Evolutionary conservation across 2,888 invertebrate species (phyloP), one percentile per base, ranked within the genome.

Genomic region (Lathronympha strigana): DNA sequence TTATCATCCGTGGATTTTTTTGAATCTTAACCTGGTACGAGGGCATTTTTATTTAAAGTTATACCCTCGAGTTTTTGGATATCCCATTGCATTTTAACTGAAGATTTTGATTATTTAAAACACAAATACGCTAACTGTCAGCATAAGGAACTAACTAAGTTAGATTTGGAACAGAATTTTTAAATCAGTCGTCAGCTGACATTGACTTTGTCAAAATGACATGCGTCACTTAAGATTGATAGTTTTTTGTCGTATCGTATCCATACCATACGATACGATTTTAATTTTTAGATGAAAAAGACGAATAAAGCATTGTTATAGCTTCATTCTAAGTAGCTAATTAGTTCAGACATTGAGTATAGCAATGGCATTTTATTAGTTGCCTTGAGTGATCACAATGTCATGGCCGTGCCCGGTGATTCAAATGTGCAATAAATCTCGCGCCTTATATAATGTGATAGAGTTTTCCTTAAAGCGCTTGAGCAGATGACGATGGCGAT

Each of bases 161-260:
- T n/a, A n/a, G n/a, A 47, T 47, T 47, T 47, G 58, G 58, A 58
- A 58, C 58, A 47, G 0, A 21, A 4, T 13, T 31, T 51, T 51
- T 13, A n/a, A 13, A 61, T n/a, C n/a, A n/a, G n/a, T n/a, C n/a
- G 36, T 62, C 62, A 62, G 63, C 63, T 63, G 63, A 63, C 55
- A 49, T 45, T 63, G 62, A 62, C 54, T 15, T 33, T 61, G 23
- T 51, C 21, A 19, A 2, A 13, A 6, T 57, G 54, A 28, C 54
- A 51, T 8, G 15, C 40, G 17, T 21, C 36, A 36, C 15, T 36
- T 6, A 13, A n/a, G n/a, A n/a, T 28, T 33, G 13, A 13, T 25
- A 40, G 38, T 13, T 17, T 13, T 5, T 5, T 31, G 17, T 11
- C 17, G 4, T 38, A 25, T 43, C 6, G 25, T 51, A 8, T 51